A percentile compares a stretch with the other conserved stretches of the same genome.
phyloP scores from a whole-genome alignment of 2,888 invertebrate genomes.

The Coecobrya sp. region DNA sequence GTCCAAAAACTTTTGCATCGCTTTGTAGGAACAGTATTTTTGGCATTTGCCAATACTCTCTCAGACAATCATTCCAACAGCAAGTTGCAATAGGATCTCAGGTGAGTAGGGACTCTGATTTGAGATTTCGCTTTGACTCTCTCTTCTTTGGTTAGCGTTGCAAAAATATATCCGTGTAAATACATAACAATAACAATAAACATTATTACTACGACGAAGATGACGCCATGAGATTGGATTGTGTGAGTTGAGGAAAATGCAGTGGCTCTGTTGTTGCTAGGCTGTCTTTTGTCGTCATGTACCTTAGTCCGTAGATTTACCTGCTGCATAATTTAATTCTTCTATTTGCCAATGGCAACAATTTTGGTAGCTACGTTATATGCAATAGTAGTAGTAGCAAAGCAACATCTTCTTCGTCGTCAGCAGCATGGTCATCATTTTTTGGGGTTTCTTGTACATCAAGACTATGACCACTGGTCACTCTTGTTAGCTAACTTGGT shows the following conservation, averaged over 20 bases:
- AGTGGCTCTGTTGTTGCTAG: constrained; percentile 15
- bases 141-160: background rate
- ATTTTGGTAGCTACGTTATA: no score
- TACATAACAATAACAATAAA: constrained; percentile 41
- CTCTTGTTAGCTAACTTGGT: background rate
- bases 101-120: background rate
- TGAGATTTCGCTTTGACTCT: background rate
- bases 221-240: constrained; percentile 42
- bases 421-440: background rate
- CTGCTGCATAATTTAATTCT: constrained; percentile 31
- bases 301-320: background rate
- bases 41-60: background rate
- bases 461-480: constrained; percentile 16
- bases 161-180: background rate
- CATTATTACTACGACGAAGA: background rate
- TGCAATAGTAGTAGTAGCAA: no score
- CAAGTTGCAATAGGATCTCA: background rate
- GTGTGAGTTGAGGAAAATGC: background rate
- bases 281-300: constrained; percentile 4
- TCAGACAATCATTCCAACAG: background rate
- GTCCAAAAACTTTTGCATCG: constrained; percentile 5
- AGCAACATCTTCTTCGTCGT: no score
- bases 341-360: background rate
- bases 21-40: background rate
- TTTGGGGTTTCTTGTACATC: no score